phyloP scores from a whole-genome alignment of 2,797 vertebrate genomes.

The Gymnodraco acuticeps region DNA sequence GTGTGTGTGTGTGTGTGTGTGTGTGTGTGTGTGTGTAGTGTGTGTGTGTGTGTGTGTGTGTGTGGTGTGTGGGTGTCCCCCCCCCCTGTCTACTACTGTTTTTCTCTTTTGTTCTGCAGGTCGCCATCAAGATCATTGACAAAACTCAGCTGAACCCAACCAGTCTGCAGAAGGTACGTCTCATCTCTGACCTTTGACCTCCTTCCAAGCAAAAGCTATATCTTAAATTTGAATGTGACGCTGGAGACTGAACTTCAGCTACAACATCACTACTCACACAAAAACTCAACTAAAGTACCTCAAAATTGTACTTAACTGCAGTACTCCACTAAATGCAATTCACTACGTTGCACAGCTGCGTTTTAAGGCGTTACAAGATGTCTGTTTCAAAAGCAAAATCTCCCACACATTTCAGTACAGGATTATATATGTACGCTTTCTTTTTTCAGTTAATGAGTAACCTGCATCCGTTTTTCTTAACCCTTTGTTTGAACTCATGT shows the following conservation, averaged over 20 bases:
- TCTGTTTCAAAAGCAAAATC: background rate
- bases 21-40: no score
- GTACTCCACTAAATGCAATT: background rate
- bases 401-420: background rate
- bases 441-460: background rate
- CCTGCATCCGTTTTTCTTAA: background rate
- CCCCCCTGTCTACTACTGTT: no score
- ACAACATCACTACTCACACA: background rate
- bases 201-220: background rate
- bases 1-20: no score
- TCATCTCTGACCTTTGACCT: background rate
- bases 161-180: conserved; percentile 92
- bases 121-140: conserved; percentile 96
- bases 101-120: conserved; percentile 71
- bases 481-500: no score
- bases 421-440: background rate
- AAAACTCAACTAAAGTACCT: background rate
- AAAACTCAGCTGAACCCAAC: conserved; percentile 95
- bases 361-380: background rate
- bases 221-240: background rate
- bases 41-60: no score
- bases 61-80: no score
- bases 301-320: no score
- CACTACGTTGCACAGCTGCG: no score
- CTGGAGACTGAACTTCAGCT: background rate